A percentile compares a stretch with the other conserved stretches of the same genome.
Conservation (phyloP, 2,113 vertebrate genomes). For the Nycticebus coucang region DNA sequence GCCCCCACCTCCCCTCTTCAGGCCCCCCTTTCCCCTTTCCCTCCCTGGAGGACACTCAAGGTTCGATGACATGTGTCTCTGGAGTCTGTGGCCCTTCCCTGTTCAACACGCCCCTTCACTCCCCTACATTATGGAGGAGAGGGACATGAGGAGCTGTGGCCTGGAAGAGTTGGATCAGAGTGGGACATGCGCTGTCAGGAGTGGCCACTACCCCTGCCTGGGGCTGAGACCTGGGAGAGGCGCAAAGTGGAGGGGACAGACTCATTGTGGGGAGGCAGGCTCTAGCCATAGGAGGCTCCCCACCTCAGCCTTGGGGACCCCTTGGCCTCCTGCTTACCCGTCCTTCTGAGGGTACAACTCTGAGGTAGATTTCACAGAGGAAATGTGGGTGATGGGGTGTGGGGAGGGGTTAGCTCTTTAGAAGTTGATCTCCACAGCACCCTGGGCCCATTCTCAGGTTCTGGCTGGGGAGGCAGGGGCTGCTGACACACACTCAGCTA, state of each 20-base stretch:
- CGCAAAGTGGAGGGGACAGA: constrained; percentile 37
- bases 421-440: constrained; percentile 70
- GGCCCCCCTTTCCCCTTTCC: constrained; percentile 47
- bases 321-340: constrained; percentile 65
- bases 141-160: background rate
- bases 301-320: constrained; percentile 59
- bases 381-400: background rate
- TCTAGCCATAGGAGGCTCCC: constrained; percentile 52
- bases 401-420: constrained; percentile 75
- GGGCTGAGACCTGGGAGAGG: constrained; percentile 49
- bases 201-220: background rate
- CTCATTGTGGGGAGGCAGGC: constrained; percentile 50
- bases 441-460: constrained; percentile 61
- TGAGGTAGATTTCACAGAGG: constrained; percentile 86
- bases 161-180: constrained; percentile 76
- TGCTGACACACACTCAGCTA: constrained; percentile 34
- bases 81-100: constrained; percentile 62
- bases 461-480: constrained; percentile 47
- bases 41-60: constrained; percentile 58
- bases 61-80: constrained; percentile 64
- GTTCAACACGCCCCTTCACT: constrained; percentile 14
- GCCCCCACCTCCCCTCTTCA: constrained; percentile 44
- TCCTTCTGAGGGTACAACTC: constrained; percentile 78
- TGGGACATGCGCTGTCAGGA: constrained; percentile 53
- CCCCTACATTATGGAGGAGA: constrained; percentile 3